Evolutionary conservation across 1,140 invertebrate species (phyloP), one percentile per base, ranked within the genome.

Genomic region (Procambarus clarkii): DNA sequence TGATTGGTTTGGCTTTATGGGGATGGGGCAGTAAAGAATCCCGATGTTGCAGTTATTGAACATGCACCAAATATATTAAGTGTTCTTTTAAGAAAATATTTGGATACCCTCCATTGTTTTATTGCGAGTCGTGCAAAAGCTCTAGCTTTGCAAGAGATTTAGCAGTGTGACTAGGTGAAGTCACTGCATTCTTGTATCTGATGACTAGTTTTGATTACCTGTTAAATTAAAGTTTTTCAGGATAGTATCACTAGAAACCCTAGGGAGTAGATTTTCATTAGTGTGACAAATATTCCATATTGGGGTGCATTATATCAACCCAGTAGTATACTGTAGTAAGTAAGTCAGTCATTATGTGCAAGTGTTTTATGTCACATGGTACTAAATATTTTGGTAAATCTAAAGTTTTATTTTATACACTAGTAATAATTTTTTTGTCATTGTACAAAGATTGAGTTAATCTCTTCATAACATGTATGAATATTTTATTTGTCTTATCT

Each of bases 321-420:
- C 87, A 89, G 79, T 74, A 82, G 71, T 78, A 78, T 78, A 78
- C 76, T 83, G 77, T 88, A 89, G 87, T 34, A 44, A 48, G 71
- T 89, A 89, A 89, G 87, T 89, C 64, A 89, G 87, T 89, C 64
- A 89, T 82, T 89, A 82, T 89, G 83, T 86, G 83, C 85, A 89
- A 82, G 79, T 89, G 80, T 89, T 89, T 89, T 83, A 89, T 89
- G 87, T 89, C 79, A 74, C 45, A 88, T 81, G 86, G 54, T 80
- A 88, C 69, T 88, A 88, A 44, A 81, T 88, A 80, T 88, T 81
- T 88, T 88, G 78, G 77, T 81, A 88, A 88, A 74, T 34, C 60
- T 79, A 54, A 69, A 48, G 13, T 88, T 88, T 86, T 86, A 86
- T 86, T 86, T 86, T 58, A 76, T 86, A 78, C 74, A 34, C 71